Conservation (phyloP, 2,888 invertebrate genomes). For the Lysandra coridon region DNA sequence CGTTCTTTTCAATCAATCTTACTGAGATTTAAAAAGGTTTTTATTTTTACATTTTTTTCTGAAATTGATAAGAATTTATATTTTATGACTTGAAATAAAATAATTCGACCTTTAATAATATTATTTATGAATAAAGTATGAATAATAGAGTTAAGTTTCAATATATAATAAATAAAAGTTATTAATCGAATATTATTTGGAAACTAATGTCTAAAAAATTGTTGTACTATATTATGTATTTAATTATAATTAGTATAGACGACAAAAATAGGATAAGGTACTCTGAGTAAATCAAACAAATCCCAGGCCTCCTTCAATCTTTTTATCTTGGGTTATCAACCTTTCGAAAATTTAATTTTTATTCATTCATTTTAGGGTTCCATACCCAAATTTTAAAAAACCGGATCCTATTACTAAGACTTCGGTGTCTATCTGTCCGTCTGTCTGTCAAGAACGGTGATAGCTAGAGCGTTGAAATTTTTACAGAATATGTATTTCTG, state of each 20-base stretch:
- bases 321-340: not conserved
- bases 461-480: no score
- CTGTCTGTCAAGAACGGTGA: no score
- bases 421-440: not conserved
- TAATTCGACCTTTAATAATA: not conserved
- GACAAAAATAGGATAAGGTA: no score
- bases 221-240: no score
- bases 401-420: not conserved
- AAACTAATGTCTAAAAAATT: no score
- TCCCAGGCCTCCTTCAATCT: not conserved
- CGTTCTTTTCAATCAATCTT: not conserved
- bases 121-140: not conserved
- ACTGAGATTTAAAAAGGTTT: not conserved
- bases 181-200: no score
- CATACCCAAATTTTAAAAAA: not conserved
- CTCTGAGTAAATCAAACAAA: no score
- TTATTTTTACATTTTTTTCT: not conserved
- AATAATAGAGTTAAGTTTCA: not conserved
- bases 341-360: not conserved
- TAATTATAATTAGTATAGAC: no score
- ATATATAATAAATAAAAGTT: not conserved
- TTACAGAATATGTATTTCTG: no score
- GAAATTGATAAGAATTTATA: not conserved
- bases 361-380: not conserved
- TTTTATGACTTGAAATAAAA: not conserved